phyloP scores from a whole-genome alignment of 2,113 vertebrate genomes.

The Psephotus haematonotus region DNA sequence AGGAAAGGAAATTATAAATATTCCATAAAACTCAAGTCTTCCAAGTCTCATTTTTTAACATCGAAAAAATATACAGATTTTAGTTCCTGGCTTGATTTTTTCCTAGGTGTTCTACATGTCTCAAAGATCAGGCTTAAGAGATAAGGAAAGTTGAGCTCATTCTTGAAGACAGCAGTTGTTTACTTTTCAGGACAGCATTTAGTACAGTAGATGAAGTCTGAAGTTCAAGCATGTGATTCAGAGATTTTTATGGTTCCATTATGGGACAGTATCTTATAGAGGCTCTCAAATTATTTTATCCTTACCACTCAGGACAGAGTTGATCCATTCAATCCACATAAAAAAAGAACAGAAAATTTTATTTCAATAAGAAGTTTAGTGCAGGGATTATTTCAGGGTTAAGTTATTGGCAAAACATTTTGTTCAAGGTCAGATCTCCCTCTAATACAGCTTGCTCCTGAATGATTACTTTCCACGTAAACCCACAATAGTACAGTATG shows the following conservation, averaged over 20 bases:
- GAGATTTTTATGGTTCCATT: background rate
- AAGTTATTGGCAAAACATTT: background rate
- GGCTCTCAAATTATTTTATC: background rate
- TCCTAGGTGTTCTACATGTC: background rate
- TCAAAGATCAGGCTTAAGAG: background rate
- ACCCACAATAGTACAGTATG: background rate
- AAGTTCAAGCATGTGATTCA: background rate
- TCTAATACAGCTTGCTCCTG: background rate
- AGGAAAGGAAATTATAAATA: background rate
- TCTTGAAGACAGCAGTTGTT: background rate
- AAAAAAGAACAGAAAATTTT: background rate
- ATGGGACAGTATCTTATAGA: background rate
- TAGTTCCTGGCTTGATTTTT: background rate
- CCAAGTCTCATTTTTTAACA: background rate
- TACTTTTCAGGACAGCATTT: background rate
- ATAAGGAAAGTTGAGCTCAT: background rate
- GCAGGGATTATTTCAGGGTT: background rate
- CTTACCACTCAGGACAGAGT: background rate
- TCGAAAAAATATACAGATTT: background rate
- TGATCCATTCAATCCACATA: background rate
- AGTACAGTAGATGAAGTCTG: background rate
- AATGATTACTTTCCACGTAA: background rate
- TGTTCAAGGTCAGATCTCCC: background rate
- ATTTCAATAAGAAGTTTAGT: background rate
- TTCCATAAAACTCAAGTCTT: background rate